Conservation (phyloP, 1,140 invertebrate genomes). For the Agrilus planipennis region DNA sequence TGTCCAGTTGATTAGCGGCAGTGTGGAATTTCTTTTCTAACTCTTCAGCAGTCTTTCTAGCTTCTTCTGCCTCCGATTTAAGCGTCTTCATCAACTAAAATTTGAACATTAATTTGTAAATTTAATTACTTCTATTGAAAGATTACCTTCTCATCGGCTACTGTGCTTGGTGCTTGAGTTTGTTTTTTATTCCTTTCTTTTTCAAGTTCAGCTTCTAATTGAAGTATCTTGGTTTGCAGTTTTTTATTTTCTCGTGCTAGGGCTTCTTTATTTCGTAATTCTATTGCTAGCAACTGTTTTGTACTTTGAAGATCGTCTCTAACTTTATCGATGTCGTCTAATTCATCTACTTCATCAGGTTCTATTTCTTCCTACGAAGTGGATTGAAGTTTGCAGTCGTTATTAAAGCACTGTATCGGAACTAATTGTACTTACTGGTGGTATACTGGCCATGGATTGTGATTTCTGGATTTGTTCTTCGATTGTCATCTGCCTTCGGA, state of each 20-base stretch:
- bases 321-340: conserved; percentile 84
- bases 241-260: conserved; percentile 77
- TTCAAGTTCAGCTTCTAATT: conserved; percentile 64
- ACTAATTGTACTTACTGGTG: conserved; percentile 20
- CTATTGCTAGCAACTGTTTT: conserved; percentile 78
- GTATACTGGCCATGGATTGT: conserved; percentile 46
- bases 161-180: neutral
- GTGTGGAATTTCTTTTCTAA: conserved; percentile 66
- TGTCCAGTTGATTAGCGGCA: conserved; percentile 61
- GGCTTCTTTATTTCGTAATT: conserved; percentile 74
- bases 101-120: neutral
- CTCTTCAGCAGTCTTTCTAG: conserved; percentile 64
- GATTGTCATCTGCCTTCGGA: conserved; percentile 75
- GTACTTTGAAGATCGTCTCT: conserved; percentile 82
- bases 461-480: conserved; percentile 78
- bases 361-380: conserved; percentile 27
- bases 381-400: neutral
- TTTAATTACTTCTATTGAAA: no score
- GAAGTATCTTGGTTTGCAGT: conserved; percentile 60
- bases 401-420: no score
- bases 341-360: conserved; percentile 62
- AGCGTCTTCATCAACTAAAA: conserved; percentile 45
- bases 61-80: conserved; percentile 61
- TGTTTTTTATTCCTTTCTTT: conserved; percentile 39
- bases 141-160: conserved; percentile 29